Base-by-base conservation (phyloP, 1,140 invertebrate species). In the Nasonia longicornis region DNA sequence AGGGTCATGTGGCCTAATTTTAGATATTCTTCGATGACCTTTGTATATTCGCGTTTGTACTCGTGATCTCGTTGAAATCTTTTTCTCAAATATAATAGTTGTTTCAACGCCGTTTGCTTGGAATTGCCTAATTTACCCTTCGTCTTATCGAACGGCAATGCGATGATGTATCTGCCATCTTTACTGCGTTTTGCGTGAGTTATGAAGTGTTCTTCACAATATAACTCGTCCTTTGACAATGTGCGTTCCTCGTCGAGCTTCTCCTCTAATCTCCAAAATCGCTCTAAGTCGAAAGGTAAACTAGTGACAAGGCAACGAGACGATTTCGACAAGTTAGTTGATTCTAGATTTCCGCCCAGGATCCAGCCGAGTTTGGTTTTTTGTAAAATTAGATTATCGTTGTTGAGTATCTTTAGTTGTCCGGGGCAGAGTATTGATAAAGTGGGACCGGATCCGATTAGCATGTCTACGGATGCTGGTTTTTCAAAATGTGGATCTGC, bases 1-100 rank as follows among this genome's bases (percentile, higher is more conserved):
- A 6, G 10, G 2, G 82, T 77, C 88, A 91, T 89, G 81, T 90
- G 88, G 42, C 86, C 86, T 10, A 90, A 69, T 1, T 72, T 8
- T 35, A 87, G 45, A 70, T 89, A 91, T 83, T 90, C 89, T 7
- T 83, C 12, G 80, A 90, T 87, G 70, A 89, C 89, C 26, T 82
- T 29, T 0, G 58, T 63, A 73, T 90, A 90, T 78, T 83, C 58
- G 11, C 70, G 2, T 77, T 85, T 85, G 38, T 89, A 83, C 11
- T 75, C 31, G 4, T 81, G 69, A 67, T 86, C 73, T 66, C 63
- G 73, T 12, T 74, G 29, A 71, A 85, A 81, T 81, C 76, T 70
- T 69, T 64, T 76, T 83, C 85, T 82, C 2, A 79, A 26, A 1
- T 22, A 31, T 3, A 22, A 20, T 8, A 75, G 38, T 26, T 64